These are phyloP conservation scores for Diadegma fenestrale DNA, from an alignment of 2,888 invertebrate genomes.

Conservation along the genomic window DNA sequence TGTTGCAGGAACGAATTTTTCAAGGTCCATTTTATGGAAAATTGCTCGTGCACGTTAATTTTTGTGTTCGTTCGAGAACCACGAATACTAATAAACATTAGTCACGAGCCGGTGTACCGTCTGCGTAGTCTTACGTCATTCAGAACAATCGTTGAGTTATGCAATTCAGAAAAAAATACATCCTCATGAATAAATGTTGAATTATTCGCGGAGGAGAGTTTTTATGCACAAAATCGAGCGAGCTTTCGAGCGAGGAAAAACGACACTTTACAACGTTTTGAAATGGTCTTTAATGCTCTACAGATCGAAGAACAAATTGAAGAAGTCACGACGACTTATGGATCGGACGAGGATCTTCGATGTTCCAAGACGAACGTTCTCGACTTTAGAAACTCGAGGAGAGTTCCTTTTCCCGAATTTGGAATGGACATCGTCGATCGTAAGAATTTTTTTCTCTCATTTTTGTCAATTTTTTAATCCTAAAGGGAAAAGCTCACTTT, in stretches of 20 bases:
- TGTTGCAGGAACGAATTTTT: no score
- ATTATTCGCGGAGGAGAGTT: not conserved
- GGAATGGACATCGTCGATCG: constrained; percentile 89
- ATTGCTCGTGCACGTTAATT: constrained; percentile 4
- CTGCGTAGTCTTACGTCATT: not conserved
- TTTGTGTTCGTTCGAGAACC: not conserved
- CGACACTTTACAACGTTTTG: not conserved
- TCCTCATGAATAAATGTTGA: not conserved
- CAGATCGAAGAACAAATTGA: constrained; percentile 85
- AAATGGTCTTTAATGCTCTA: constrained; percentile 55
- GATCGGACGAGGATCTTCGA: constrained; percentile 80
- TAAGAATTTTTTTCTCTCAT: constrained; percentile 70
- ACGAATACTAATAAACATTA: not conserved
- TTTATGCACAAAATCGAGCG: not conserved
- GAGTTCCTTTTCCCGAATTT: constrained; percentile 90
- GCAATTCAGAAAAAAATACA: constrained; percentile 25
- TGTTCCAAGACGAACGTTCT: constrained; percentile 76
- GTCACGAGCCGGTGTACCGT: not conserved
- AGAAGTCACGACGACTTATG: constrained; percentile 84
- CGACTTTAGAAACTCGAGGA: constrained; percentile 79
- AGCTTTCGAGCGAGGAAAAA: not conserved
- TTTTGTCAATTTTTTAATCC: no score
- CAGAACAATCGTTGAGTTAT: constrained; percentile 2
- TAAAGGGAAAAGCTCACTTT: no score
- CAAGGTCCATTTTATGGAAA: not conserved